Evolutionary conservation across 2,888 invertebrate species (phyloP), one percentile per base, ranked within the genome.

Genomic region (Colletes collaris): DNA sequence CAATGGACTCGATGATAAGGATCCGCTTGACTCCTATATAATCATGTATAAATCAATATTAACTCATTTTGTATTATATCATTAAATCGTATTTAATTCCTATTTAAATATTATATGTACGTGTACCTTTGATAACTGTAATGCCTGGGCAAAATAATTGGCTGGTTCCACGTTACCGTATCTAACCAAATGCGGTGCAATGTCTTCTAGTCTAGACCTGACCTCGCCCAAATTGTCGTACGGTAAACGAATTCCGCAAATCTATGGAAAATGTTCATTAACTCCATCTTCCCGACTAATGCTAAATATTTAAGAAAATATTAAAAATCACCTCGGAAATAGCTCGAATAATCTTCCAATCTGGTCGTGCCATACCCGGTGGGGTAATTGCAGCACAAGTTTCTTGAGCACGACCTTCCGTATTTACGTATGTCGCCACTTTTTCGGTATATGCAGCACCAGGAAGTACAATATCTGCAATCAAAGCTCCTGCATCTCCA

Each of bases 381-480:
- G 99, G 97, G 16, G 97, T 95, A 56, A 99, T 97, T 27, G 98
- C 99, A 4, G 95, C 94, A 49, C 96, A 94, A 0, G 98, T 98
- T 94, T 98, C 97, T 93, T 99, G 99, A 50, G 99, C 96, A 83
- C 99, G 95, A 1, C 99, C 99, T 94, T 99, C 99, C 0, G 98
- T 99, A 94, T 99, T 99, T 0, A 98, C 98, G 93, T 97, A 99
- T 0, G 97, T 98, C n/a, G 96, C 98, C 92, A 97, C 96, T 94
- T 99, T 99, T 95, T 99, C 99, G 0, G 99, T 99, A 93, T 99
- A 99, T 0, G 99, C 99, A 6, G 98, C 98, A 79, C 99, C 98
- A 1, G 99, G 98, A 11, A 99, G 94, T 76, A 99, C 95, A 2
- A 97, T 95, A 93, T 99, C 99, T 52, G 99, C 99, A 84, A 98